Evolutionary conservation across 1,140 invertebrate species (phyloP).

Genomic region (Drosophila bocki): DNA sequence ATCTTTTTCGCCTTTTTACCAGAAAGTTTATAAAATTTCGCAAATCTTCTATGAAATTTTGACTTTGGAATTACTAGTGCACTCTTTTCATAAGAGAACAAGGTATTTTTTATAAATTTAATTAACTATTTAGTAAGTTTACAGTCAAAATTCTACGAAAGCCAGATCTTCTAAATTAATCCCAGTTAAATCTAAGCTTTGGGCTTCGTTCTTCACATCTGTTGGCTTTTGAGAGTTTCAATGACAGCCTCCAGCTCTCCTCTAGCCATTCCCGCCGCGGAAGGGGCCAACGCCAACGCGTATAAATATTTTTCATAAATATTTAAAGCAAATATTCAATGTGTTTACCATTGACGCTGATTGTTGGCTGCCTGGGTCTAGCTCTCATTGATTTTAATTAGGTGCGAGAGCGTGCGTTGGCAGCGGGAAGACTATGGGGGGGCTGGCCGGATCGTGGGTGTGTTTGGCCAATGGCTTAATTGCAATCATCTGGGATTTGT

Average conservation of each 20-base stretch:
- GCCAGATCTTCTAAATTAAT: neutral
- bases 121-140: neutral
- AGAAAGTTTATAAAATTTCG: neutral
- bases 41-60: no score
- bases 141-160: no score
- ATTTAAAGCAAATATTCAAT: constrained; percentile 55
- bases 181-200: neutral
- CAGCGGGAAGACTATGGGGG: neutral
- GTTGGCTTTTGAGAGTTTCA: neutral
- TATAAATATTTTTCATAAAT: constrained; percentile 50
- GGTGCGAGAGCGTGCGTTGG: constrained; percentile 25
- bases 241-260: constrained; percentile 1
- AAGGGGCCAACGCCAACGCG: constrained; percentile 42
- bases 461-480: constrained; percentile 36
- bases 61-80: no score
- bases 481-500: constrained; percentile 20
- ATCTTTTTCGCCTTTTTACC: neutral
- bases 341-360: constrained; percentile 15
- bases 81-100: no score
- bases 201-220: neutral
- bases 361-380: constrained; percentile 18
- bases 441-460: constrained; percentile 60
- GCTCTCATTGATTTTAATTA: constrained; percentile 58
- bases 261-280: constrained; percentile 7
- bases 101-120: neutral